Evolutionary conservation across 2,113 vertebrate genomes (phyloP).

Genomic region (Onychostoma macrolepis): DNA sequence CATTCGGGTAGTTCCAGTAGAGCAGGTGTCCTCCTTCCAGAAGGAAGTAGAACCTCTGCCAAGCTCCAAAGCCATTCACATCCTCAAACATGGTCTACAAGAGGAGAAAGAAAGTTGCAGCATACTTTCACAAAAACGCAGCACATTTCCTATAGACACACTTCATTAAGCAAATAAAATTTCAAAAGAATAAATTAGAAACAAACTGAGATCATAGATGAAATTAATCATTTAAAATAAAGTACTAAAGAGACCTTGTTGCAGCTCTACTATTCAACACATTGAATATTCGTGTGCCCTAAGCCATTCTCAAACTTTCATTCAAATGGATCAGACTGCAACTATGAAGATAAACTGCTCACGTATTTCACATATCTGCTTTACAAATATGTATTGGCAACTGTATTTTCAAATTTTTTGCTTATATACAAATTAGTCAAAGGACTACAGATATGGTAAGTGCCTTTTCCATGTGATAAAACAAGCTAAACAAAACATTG

Average conservation of each 20-base stretch:
- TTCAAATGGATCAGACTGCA: neutral
- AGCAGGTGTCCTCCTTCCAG: constrained; percentile 68
- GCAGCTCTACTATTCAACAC: neutral
- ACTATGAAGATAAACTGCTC: neutral
- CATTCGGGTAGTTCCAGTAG: constrained; percentile 80
- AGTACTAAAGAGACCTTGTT: neutral
- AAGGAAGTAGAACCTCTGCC: constrained; percentile 78
- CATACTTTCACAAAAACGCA: neutral
- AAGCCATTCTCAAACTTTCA: neutral
- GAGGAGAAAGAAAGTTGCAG: neutral
- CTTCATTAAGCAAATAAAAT: neutral
- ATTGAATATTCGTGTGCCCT: neutral
- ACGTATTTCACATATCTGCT: neutral
- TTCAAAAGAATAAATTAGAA: neutral
- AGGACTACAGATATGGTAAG: neutral
- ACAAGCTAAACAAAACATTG: neutral
- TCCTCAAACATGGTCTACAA: constrained; percentile 79
- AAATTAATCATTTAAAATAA: neutral
- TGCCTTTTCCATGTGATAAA: neutral
- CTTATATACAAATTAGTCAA: neutral
- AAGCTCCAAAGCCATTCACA: constrained; percentile 76
- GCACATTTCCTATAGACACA: neutral
- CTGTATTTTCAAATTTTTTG: neutral
- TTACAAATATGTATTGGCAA: neutral
- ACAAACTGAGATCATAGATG: neutral